Evolutionary conservation across 2,797 vertebrate species (phyloP).

Genomic region (Platalea minor): DNA sequence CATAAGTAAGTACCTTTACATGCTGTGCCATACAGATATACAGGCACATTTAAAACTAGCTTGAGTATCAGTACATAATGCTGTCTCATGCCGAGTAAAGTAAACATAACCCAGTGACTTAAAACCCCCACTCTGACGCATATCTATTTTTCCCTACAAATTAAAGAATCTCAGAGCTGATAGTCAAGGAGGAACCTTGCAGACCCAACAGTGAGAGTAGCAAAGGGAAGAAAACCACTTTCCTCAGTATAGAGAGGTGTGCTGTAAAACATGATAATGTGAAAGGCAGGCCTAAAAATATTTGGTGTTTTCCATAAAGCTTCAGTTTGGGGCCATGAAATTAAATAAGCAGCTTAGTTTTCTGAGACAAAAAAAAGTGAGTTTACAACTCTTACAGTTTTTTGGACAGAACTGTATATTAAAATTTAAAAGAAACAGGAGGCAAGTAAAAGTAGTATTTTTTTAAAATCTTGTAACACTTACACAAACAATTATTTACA

Average conservation of each 20-base stretch:
- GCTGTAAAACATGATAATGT: not conserved
- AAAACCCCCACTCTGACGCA: not conserved
- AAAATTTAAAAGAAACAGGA: not conserved
- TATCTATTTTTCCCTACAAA: not conserved
- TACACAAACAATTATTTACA: not conserved
- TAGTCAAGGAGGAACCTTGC: not conserved
- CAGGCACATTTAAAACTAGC: not conserved
- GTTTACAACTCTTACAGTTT: not conserved
- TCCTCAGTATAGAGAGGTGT: not conserved
- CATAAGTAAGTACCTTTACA: not conserved
- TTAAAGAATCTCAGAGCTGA: not conserved
- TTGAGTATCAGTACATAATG: not conserved
- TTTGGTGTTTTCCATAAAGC: not conserved
- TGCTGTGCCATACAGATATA: not conserved
- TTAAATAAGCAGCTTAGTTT: not conserved
- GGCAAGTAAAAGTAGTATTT: not conserved
- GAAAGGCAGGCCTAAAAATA: not conserved
- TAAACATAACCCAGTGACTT: constrained; percentile 20
- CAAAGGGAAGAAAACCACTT: not conserved
- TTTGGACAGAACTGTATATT: not conserved
- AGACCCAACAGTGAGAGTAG: not conserved
- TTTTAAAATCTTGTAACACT: not conserved
- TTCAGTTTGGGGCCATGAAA: not conserved
- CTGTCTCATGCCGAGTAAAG: not conserved
- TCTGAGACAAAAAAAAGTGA: not conserved